phyloP scores from a whole-genome alignment of 64 coral and sea anemone genomes.

The Dendrophyllia cribrosa region DNA sequence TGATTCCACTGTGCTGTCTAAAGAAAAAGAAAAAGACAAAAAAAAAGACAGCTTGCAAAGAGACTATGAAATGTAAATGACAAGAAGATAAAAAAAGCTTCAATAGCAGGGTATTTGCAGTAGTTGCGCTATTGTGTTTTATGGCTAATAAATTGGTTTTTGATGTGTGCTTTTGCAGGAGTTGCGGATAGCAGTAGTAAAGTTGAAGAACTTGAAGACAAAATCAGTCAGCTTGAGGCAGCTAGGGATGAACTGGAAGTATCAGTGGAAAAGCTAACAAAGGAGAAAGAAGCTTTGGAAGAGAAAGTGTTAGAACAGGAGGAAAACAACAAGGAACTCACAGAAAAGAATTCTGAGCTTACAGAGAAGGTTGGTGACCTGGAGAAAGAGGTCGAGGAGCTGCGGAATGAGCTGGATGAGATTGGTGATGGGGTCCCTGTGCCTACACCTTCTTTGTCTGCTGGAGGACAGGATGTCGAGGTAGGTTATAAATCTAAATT shows the following conservation, averaged over 20 bases:
- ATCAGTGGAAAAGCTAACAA: conserved; percentile 74
- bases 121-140: no score
- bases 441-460: neutral
- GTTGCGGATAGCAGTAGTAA: conserved; percentile 59
- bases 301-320: conserved; percentile 75
- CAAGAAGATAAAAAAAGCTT: no score
- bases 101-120: no score
- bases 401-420: conserved; percentile 86
- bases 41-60: no score
- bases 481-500: conserved; percentile 44
- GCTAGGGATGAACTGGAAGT: conserved; percentile 85
- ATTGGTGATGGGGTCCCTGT: conserved; percentile 62
- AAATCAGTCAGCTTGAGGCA: conserved; percentile 73
- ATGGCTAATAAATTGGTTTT: no score
- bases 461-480: conserved; percentile 49
- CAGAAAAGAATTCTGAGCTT: conserved; percentile 75
- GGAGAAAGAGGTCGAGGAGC: conserved; percentile 82
- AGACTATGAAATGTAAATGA: no score
- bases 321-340: conserved; percentile 54
- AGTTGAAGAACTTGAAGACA: conserved; percentile 96
- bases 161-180: conserved; percentile 6
- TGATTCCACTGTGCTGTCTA: neutral
- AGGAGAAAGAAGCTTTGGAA: conserved; percentile 73
- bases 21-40: neutral
- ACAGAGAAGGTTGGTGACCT: conserved; percentile 67